These are phyloP conservation scores for Peucedramus taeniatus DNA, from an alignment of 2,113 vertebrate species.

Conservation along the genomic window DNA sequence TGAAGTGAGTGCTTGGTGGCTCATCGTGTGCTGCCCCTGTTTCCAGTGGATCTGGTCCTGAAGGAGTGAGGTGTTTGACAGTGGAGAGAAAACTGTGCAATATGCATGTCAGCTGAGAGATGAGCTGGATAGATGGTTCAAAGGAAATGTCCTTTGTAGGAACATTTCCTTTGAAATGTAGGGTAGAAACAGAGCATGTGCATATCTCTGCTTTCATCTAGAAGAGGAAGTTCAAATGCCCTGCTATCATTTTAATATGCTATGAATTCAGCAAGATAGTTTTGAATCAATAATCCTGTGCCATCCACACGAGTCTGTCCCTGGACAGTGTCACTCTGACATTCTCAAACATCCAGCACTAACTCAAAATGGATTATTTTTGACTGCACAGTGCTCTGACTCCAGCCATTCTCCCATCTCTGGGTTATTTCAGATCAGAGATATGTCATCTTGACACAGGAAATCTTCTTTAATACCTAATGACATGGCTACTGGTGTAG, in stretches of 20 bases:
- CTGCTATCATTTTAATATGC: neutral
- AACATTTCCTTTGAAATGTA: no score
- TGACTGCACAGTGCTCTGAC: neutral
- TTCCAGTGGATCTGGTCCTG: neutral
- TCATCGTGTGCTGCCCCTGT: neutral
- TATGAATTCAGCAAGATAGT: neutral
- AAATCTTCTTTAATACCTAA: neutral
- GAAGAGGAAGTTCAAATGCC: neutral
- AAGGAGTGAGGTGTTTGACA: accelerated
- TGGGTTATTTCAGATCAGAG: neutral
- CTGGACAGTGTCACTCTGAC: neutral
- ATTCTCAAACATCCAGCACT: neutral
- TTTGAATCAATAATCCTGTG: neutral
- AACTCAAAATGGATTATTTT: neutral
- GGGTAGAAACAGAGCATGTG: neutral
- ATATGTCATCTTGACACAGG: neutral
- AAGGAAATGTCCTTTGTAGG: neutral
- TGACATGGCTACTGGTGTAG: neutral
- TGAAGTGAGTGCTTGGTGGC: neutral
- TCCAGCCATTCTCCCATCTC: neutral
- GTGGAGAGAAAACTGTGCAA: neutral
- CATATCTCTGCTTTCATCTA: neutral
- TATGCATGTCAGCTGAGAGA: neutral
- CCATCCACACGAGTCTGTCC: neutral
- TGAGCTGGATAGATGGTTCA: neutral